Conservation (phyloP, 1,140 invertebrate species). For the Gonioctena quinquepunctata region DNA sequence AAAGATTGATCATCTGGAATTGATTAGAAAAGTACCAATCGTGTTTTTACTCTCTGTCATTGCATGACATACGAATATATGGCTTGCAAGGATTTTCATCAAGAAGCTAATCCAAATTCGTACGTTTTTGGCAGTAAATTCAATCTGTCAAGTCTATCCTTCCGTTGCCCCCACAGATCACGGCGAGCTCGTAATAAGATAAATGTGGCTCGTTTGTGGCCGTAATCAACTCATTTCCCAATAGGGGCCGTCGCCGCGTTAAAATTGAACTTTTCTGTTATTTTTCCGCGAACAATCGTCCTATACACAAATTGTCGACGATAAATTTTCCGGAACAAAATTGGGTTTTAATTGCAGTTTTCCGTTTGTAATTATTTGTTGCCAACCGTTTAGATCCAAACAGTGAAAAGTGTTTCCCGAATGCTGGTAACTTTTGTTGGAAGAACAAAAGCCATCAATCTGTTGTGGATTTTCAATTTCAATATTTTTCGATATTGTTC, state of each 20-base stretch:
- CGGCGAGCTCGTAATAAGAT: background rate
- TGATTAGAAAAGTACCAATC: background rate
- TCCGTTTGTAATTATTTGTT: slow-evolving; percentile 9
- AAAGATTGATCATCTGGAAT: background rate
- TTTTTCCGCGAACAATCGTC: slow-evolving; percentile 4
- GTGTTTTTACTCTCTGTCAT: no score
- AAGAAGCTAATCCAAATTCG: background rate
- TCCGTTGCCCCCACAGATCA: background rate
- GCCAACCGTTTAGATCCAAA: background rate
- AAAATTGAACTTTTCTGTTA: slow-evolving; percentile 8
- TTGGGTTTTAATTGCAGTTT: slow-evolving; percentile 15
- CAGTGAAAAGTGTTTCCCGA: slow-evolving; percentile 1
- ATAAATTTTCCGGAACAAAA: slow-evolving; percentile 7
- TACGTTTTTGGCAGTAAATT: slow-evolving; percentile 9
- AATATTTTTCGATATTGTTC: no score
- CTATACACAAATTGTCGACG: slow-evolving; percentile 9
- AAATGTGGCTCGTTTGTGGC: slow-evolving; percentile 14
- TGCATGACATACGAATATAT: background rate
- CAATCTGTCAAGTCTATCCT: background rate
- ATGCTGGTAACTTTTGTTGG: background rate
- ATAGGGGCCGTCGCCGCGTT: background rate
- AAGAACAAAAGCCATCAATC: no score
- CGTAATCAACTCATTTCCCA: slow-evolving; percentile 16
- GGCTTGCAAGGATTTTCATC: background rate
- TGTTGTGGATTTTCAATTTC: no score